Conservation (phyloP, 2,797 vertebrate species). For the Amazona ochrocephala region DNA sequence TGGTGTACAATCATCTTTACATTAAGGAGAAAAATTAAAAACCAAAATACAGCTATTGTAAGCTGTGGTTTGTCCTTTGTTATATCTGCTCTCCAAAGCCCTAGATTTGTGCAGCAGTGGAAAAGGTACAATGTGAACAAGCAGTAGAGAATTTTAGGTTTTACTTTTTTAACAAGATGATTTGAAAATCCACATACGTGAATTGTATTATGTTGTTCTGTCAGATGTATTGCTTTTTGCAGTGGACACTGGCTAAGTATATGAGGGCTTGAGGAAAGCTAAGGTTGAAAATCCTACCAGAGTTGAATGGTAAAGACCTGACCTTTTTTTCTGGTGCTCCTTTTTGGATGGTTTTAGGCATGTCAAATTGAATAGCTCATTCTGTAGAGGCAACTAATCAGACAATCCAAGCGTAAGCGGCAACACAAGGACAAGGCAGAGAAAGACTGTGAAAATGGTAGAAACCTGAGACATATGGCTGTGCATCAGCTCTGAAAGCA, state of each 20-base stretch:
- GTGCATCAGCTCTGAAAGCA: background rate
- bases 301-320: background rate
- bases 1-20: background rate
- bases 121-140: background rate
- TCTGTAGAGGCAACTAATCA: background rate
- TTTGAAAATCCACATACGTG: background rate
- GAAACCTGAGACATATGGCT: background rate
- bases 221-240: background rate
- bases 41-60: background rate
- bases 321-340: background rate
- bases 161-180: background rate
- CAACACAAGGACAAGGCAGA: background rate
- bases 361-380: background rate
- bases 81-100: background rate
- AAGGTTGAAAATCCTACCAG: background rate
- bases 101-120: background rate
- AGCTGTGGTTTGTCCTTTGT: background rate
- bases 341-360: background rate
- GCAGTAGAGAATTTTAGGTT: background rate
- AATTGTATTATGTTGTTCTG: background rate
- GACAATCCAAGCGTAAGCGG: background rate
- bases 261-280: background rate
- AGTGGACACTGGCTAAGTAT: background rate
- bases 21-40: background rate
- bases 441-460: background rate